Conservation (phyloP, 2,113 vertebrate species). For the Marmota flaviventris region DNA sequence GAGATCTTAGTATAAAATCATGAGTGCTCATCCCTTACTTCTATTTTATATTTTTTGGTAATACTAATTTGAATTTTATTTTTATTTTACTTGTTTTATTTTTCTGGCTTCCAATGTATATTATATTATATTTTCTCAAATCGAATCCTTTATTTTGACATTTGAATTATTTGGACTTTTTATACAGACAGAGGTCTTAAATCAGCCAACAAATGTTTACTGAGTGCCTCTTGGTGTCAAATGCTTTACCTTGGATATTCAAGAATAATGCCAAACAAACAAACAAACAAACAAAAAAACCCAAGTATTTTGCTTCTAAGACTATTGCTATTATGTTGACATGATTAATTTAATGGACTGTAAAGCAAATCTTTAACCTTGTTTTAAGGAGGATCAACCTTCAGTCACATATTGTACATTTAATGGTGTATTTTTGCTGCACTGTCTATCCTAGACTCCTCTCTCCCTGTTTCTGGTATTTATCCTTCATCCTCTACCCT, state of each 20-base stretch:
- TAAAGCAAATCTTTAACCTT: neutral
- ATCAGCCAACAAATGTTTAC: neutral
- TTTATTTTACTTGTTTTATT: constrained; percentile 32
- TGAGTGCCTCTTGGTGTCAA: neutral
- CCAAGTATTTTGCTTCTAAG: neutral
- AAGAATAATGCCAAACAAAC: constrained; percentile 15
- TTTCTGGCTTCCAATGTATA: neutral
- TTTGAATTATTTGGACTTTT: neutral
- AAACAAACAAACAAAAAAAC: neutral
- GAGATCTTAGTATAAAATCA: neutral
- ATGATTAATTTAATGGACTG: neutral
- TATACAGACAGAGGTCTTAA: neutral
- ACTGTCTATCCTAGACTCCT: neutral
- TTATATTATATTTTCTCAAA: neutral
- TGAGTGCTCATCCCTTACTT: neutral
- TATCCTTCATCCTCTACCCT: neutral
- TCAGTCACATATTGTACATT: neutral
- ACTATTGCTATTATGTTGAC: neutral
- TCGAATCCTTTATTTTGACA: constrained; percentile 37
- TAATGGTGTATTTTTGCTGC: neutral
- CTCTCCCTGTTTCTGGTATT: neutral
- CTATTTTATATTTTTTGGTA: constrained; percentile 50
- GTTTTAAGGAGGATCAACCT: neutral
- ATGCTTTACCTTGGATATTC: neutral
- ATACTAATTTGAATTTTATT: constrained; percentile 53